Percentiles rank a stretch among this genome's conserved stretches.
These are phyloP conservation scores for Dryococelus australis DNA, from an alignment of 2,888 invertebrate species.

Conservation along the genomic window DNA sequence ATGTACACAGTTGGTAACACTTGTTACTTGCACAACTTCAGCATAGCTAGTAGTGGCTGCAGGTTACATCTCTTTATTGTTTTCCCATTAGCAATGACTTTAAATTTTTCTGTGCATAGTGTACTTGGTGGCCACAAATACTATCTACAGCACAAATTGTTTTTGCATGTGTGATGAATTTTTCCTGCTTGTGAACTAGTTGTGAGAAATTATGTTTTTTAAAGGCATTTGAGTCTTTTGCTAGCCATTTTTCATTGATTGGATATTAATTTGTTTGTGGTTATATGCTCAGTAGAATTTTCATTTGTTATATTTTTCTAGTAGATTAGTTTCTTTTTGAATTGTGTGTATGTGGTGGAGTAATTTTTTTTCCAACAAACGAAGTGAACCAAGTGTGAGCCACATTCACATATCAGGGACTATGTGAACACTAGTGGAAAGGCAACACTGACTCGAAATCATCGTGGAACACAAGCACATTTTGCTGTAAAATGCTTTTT, in stretches of 20 bases:
- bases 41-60: not conserved
- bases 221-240: not conserved
- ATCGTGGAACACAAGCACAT: not conserved
- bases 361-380: not conserved
- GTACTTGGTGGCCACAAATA: not conserved
- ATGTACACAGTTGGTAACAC: not conserved
- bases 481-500: not conserved
- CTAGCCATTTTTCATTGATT: not conserved
- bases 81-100: not conserved
- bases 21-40: not conserved
- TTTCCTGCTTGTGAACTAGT: not conserved
- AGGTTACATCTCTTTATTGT: constrained; percentile 25
- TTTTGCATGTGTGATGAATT: not conserved
- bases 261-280: no score
- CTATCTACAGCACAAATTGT: not conserved
- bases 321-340: not conserved
- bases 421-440: not conserved
- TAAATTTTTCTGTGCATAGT: not conserved
- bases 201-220: not conserved
- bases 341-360: constrained; percentile 5
- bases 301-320: not conserved
- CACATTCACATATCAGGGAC: not conserved
- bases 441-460: not conserved
- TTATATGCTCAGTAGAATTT: not conserved
- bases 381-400: not conserved